Evolutionary conservation across 2,888 invertebrate genomes (phyloP), one percentile per base, ranked within the genome.

Genomic region (Lysandra bellargus): DNA sequence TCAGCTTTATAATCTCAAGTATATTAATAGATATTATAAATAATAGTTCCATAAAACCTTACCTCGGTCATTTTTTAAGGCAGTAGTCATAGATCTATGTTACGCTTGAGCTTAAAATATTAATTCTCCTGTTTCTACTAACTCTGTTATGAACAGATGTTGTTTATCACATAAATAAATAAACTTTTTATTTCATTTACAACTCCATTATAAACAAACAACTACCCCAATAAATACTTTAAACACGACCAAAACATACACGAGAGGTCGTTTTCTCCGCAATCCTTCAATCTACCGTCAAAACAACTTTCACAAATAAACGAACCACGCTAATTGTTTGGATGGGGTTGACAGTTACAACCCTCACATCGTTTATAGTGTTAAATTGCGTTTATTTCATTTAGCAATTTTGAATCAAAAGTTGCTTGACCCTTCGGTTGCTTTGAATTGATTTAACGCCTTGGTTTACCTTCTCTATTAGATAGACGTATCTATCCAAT

Each of bases 271-370:
- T 69, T 69, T 12, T 0, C 33, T 69, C 14, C 69, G 69, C 33
- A 69, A 69, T 69, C 69, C 69, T 69, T 69, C 69, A 69, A 69
- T 69, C 4, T 69, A 69, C 69, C 69, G 6, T 69, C 69, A 69
- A 64, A 64, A 64, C 33, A 69, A 69, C 69, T 69, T 69, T 69
- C 14, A 33, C 69, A 69, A 33, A 69, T 33, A 69, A 69, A 33
- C 69, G 14, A 37, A 69, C 33, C 69, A 14, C 69, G 69, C 33
- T 69, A 69, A 69, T 69, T 69, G 69, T 37, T 69, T 69, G 69
- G 69, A 33, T 37, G 33, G 69, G 33, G 33, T 69, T 1, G 69
- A 14, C 69, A 14, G 69, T 37, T 69, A 69, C 14, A 1, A 37
- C 69, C 69, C 69, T 69, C 69, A 30, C 14, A 37, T 69, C 23